Percentiles rank a stretch among this genome's conserved stretches.
Conservation (phyloP, 2,888 invertebrate genomes). For the Drosophila diplacantha region DNA sequence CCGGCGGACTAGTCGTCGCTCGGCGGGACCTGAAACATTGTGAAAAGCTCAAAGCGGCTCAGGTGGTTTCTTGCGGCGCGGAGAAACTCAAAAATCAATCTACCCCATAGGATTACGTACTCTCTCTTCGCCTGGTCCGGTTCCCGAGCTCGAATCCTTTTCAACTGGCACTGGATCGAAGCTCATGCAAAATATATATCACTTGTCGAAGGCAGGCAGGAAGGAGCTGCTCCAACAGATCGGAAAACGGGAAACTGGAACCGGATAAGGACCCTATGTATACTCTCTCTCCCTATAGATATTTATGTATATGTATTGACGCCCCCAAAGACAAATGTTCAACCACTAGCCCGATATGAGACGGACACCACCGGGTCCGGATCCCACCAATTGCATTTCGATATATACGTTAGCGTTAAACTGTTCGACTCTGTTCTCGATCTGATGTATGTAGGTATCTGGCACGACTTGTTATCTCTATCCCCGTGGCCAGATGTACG, state of each 20-base stretch:
- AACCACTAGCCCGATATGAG: constrained; percentile 25
- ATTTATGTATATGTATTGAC: constrained; percentile 7
- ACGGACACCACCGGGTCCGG: constrained; percentile 8
- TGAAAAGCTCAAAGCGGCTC: constrained; percentile 6
- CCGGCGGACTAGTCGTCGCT: constrained; percentile 22
- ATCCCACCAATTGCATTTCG: constrained; percentile 31
- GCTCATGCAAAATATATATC: neutral
- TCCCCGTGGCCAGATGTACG: constrained; percentile 8
- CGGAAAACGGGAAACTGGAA: neutral
- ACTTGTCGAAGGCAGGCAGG: neutral
- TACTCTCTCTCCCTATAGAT: constrained; percentile 4
- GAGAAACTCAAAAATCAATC: constrained; percentile 26
- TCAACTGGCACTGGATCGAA: neutral
- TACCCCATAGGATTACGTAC: constrained; percentile 23
- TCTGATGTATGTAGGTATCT: constrained; percentile 2
- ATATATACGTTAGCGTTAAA: constrained; percentile 28
- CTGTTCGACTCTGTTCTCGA: constrained; percentile 15
- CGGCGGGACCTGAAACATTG: constrained; percentile 14
- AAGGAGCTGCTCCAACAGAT: neutral
- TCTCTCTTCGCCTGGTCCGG: neutral
- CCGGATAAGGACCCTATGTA: constrained; percentile 4
- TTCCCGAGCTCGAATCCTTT: neutral
- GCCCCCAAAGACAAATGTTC: constrained; percentile 36
- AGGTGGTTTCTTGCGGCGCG: neutral
- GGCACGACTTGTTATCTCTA: constrained; percentile 8